phyloP scores from a whole-genome alignment of 2,888 invertebrate genomes.

The Allophyes oxyacanthae region DNA sequence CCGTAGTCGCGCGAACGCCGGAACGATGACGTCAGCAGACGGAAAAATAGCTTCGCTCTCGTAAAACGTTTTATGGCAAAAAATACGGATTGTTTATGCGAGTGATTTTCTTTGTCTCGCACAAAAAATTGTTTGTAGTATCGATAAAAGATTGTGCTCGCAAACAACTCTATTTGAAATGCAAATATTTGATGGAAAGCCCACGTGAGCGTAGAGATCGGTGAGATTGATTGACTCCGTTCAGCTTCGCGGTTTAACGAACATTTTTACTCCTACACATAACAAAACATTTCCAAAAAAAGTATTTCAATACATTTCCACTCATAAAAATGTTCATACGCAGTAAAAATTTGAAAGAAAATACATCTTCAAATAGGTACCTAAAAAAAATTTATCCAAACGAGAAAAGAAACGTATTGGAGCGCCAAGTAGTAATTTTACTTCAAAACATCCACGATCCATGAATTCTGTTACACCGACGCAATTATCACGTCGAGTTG shows the following conservation, averaged over 20 bases:
- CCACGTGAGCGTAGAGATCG: slow-evolving; percentile 23
- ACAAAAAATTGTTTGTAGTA: slow-evolving; percentile 39
- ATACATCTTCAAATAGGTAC: no score
- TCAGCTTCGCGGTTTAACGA: slow-evolving; percentile 14
- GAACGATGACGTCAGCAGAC: slow-evolving; percentile 39
- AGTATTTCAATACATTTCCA: slow-evolving; percentile 3
- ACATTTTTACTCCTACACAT: slow-evolving; percentile 21
- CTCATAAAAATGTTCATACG: no score
- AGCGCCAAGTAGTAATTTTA: no score
- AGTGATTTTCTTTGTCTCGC: slow-evolving; percentile 46
- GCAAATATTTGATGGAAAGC: slow-evolving; percentile 35
- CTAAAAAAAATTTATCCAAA: neutral
- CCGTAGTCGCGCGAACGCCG: slow-evolving; percentile 4
- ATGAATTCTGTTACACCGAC: neutral
- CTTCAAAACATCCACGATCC: neutral
- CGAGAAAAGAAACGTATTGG: slow-evolving; percentile 1
- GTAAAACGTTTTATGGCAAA: slow-evolving; percentile 47
- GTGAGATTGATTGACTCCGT: slow-evolving; percentile 38
- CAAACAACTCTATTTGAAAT: slow-evolving; percentile 48
- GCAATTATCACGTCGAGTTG: slow-evolving; percentile 14
- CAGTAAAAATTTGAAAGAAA: no score
- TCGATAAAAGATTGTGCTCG: slow-evolving; percentile 42
- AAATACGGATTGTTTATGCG: slow-evolving; percentile 48
- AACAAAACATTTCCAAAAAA: slow-evolving; percentile 12
- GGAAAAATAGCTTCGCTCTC: slow-evolving; percentile 29